Evolutionary conservation across 2,113 vertebrate species (phyloP).

Genomic region (Fukomys damarensis): DNA sequence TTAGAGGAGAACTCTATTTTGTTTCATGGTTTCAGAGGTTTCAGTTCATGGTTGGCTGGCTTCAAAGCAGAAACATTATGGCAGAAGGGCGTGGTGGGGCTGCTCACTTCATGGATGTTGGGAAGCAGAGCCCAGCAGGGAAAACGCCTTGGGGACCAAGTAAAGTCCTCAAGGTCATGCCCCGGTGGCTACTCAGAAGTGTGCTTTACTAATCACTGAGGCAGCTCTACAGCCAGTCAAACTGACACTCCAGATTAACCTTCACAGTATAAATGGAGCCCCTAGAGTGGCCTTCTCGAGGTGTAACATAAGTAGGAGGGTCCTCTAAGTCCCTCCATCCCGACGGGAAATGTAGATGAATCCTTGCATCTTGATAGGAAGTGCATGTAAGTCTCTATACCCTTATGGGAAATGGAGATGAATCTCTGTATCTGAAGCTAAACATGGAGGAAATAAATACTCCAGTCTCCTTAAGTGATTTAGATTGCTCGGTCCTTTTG

Average conservation of each 20-base stretch:
- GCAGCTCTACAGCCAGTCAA: neutral
- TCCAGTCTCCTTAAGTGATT: neutral
- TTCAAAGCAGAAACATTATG: neutral
- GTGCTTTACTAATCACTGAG: neutral
- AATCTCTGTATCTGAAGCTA: neutral
- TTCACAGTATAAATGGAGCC: neutral
- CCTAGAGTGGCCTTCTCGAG: neutral
- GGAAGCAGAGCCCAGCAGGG: neutral
- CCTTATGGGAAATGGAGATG: neutral
- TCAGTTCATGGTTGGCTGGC: neutral
- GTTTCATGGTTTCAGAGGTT: neutral
- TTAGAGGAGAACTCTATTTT: neutral
- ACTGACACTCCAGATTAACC: neutral
- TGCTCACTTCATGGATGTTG: neutral
- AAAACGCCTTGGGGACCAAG: neutral
- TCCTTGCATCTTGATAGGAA: neutral
- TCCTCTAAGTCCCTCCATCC: neutral
- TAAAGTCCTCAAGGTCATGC: fast-evolving
- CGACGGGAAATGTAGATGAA: neutral
- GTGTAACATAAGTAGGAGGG: neutral
- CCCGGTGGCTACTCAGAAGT: neutral
- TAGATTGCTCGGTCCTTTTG: neutral
- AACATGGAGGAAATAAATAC: neutral
- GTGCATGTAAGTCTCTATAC: neutral
- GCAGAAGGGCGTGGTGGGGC: neutral